Conservation (phyloP, 2,113 vertebrate genomes). For the Psilopsiagon aymara region DNA sequence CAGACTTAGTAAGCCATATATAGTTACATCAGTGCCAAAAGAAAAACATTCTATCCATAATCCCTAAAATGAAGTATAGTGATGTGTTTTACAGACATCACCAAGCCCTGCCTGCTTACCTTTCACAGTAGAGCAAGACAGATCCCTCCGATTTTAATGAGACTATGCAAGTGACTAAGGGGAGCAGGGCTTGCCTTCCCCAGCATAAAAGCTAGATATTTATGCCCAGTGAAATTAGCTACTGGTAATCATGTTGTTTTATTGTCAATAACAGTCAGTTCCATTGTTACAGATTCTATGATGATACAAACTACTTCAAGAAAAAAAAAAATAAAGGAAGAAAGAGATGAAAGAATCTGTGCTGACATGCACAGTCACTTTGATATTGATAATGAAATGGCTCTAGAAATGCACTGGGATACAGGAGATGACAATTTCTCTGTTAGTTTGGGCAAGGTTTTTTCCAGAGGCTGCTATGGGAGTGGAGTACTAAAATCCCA, state of each 20-base stretch:
- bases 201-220: background rate
- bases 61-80: background rate
- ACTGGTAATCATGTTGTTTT: background rate
- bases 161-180: background rate
- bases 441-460: background rate
- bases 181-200: background rate
- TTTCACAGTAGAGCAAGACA: background rate
- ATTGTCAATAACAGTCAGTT: background rate
- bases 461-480: background rate
- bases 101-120: background rate
- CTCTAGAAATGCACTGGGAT: background rate
- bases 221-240: background rate
- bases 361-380: background rate
- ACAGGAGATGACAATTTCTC: background rate
- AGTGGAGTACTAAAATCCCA: background rate
- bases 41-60: background rate
- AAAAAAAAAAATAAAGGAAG: background rate
- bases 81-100: background rate
- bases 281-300: background rate
- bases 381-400: background rate
- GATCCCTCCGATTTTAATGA: background rate
- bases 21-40: background rate
- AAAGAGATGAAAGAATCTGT: slow-evolving; percentile 11
- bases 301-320: background rate
- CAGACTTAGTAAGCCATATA: background rate